Percentiles rank a stretch among this genome's conserved stretches.
Conservation (phyloP, 1,140 invertebrate species). For the Drosophila paulistorum region DNA sequence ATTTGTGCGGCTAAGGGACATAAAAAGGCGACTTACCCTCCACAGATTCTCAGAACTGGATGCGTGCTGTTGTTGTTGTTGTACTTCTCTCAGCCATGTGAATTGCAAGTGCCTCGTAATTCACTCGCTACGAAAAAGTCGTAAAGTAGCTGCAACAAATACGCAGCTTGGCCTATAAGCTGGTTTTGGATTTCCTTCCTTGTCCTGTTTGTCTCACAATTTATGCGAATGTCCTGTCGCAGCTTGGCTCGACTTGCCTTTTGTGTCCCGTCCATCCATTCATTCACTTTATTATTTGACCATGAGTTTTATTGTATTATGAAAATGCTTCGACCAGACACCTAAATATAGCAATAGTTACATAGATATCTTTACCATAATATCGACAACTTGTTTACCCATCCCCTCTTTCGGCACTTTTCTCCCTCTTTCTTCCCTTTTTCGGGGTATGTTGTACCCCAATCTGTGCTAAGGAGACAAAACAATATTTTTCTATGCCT, state of each 20-base stretch:
- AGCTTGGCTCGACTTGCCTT: neutral
- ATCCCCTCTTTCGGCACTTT: neutral
- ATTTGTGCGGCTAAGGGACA: constrained; percentile 63
- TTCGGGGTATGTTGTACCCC: constrained; percentile 24
- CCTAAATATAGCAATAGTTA: constrained; percentile 48
- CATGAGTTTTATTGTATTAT: constrained; percentile 42
- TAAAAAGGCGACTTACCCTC: constrained; percentile 63
- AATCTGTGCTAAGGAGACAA: constrained; percentile 47
- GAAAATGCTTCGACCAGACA: constrained; percentile 32
- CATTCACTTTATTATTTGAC: constrained; percentile 50
- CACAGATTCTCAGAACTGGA: constrained; percentile 24
- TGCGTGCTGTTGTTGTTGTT: neutral
- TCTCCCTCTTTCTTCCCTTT: neutral
- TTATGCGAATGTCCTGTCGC: constrained; percentile 36
- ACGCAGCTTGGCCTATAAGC: constrained; percentile 46
- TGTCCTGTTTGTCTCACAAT: constrained; percentile 28
- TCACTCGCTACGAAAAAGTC: constrained; percentile 32
- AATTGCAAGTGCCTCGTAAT: constrained; percentile 45
- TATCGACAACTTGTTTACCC: constrained; percentile 44
- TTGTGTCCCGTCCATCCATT: constrained; percentile 17
- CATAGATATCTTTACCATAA: neutral
- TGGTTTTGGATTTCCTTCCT: constrained; percentile 39
- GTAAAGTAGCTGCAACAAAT: constrained; percentile 49
- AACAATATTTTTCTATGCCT: constrained; percentile 49
- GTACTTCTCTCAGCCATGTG: constrained; percentile 32